Conservation (phyloP, 2,888 invertebrate species). For the Tineola bisselliella region DNA sequence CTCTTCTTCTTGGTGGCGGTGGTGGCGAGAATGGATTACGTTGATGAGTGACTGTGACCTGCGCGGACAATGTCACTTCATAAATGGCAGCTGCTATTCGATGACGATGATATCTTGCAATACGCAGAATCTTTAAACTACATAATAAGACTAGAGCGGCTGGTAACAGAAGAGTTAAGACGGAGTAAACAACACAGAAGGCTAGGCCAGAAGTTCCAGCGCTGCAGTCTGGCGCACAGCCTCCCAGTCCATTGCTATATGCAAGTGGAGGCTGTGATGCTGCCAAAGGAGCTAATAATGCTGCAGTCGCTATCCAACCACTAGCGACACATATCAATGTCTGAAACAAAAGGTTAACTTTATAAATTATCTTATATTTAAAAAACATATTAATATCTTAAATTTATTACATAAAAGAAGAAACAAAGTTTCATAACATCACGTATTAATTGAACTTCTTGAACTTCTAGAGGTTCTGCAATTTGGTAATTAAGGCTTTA, state of each 20-base stretch:
- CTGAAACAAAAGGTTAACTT: slow-evolving; percentile 28
- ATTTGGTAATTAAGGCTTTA: too few relatives aligned
- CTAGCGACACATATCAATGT: slow-evolving; percentile 72
- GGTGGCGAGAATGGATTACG: slow-evolving; percentile 80
- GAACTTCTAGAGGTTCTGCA: too few relatives aligned
- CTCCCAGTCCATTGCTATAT: slow-evolving; percentile 61
- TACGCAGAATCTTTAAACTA: slow-evolving; percentile 75
- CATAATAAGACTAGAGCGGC: slow-evolving; percentile 75
- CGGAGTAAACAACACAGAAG: slow-evolving; percentile 73
- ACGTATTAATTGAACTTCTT: too few relatives aligned
- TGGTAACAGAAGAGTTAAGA: slow-evolving; percentile 73
- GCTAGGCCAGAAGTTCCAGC: slow-evolving; percentile 68
- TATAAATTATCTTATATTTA: too few relatives aligned
- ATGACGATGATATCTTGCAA: slow-evolving; percentile 79
- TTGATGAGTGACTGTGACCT: slow-evolving; percentile 85
- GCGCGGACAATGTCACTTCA: slow-evolving; percentile 84
- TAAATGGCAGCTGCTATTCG: slow-evolving; percentile 86
- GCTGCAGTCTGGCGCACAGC: slow-evolving; percentile 76
- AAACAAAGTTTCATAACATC: too few relatives aligned
- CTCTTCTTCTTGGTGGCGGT: slow-evolving; percentile 71
- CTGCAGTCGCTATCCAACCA: slow-evolving; percentile 73
- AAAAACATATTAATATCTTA: too few relatives aligned
- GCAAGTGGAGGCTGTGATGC: slow-evolving; percentile 63
- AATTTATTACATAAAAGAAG: too few relatives aligned
- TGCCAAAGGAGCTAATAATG: slow-evolving; percentile 72